Evolutionary conservation across 92 coral and sea anemone genomes (phyloP).

Genomic region (Zoanthus sansibaricus): DNA sequence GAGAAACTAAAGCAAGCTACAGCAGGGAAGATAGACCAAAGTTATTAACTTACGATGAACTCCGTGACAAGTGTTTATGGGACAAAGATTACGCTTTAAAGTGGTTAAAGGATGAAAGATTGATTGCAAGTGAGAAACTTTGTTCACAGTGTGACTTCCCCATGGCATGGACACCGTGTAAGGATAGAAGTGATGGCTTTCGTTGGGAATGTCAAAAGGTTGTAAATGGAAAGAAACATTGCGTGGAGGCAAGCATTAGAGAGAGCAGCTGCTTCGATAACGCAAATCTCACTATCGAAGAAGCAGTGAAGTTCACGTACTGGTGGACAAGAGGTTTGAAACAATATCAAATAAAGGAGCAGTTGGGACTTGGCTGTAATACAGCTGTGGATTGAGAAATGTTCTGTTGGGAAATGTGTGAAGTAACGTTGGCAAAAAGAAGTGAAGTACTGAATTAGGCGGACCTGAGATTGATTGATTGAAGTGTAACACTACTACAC

Average conservation of each 20-base stretch:
- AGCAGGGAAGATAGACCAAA: constrained; percentile 31
- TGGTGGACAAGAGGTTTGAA: constrained; percentile 50
- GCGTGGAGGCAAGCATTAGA: constrained; percentile 20
- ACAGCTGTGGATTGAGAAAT: constrained; percentile 39
- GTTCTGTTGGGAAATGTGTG: constrained; percentile 52
- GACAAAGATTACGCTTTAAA: constrained; percentile 5
- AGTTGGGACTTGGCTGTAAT: constrained; percentile 40
- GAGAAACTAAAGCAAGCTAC: constrained; percentile 11
- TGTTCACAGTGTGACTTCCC: too few relatives aligned
- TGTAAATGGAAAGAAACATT: constrained; percentile 22
- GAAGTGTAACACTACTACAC: too few relatives aligned
- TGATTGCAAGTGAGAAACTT: constrained; percentile 6
- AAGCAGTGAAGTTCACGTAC: constrained; percentile 41
- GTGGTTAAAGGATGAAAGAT: constrained; percentile 31
- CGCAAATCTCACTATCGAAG: constrained; percentile 32
- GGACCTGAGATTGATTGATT: too few relatives aligned
- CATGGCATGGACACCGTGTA: too few relatives aligned
- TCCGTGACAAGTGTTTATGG: constrained; percentile 40
- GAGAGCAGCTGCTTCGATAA: constrained; percentile 36
- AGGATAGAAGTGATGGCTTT: too few relatives aligned
- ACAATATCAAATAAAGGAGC: constrained; percentile 34
- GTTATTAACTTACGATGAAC: constrained; percentile 45
- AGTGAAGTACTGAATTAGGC: constrained; percentile 22
- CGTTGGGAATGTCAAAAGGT: neutral
- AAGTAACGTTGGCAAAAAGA: neutral